A percentile compares a stretch with the other conserved stretches of the same genome.
Conservation (phyloP, 64 coral and sea anemone genomes). For the Cladopsammia gracilis region DNA sequence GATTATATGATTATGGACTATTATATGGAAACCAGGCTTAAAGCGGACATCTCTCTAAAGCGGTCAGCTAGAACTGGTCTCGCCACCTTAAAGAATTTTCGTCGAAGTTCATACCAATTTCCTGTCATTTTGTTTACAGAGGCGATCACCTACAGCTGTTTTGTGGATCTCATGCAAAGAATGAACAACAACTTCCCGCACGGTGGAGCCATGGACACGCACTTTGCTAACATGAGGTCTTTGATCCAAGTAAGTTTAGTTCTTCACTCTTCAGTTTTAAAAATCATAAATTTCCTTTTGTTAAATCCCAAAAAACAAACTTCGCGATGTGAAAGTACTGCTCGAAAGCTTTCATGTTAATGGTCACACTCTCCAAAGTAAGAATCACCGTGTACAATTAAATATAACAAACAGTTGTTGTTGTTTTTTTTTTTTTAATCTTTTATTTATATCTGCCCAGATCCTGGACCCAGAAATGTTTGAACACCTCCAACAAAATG, state of each 20-base stretch:
- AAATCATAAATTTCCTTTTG: too few species aligned
- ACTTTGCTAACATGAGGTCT: constrained; percentile 98
- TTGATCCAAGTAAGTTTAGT: constrained; percentile 86
- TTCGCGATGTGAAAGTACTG: too few species aligned
- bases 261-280: neutral
- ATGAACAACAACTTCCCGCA: constrained; percentile 99
- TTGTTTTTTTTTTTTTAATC: neutral
- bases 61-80: too few species aligned
- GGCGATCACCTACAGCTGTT: constrained; percentile 94
- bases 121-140: constrained; percentile 66
- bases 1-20: too few species aligned
- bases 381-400: too few species aligned
- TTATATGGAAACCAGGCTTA: too few species aligned
- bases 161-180: constrained; percentile 96
- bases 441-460: constrained; percentile 23
- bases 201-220: constrained; percentile 90
- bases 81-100: too few species aligned
- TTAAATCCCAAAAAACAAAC: too few species aligned
- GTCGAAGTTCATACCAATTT: neutral
- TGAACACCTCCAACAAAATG: constrained; percentile 94
- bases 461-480: constrained; percentile 97
- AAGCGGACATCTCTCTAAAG: too few species aligned
- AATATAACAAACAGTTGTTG: too few species aligned
- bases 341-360: too few species aligned
- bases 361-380: too few species aligned